Base-by-base conservation (phyloP, 2,113 vertebrate genomes). In the Genyomyrus donnyi region DNA sequence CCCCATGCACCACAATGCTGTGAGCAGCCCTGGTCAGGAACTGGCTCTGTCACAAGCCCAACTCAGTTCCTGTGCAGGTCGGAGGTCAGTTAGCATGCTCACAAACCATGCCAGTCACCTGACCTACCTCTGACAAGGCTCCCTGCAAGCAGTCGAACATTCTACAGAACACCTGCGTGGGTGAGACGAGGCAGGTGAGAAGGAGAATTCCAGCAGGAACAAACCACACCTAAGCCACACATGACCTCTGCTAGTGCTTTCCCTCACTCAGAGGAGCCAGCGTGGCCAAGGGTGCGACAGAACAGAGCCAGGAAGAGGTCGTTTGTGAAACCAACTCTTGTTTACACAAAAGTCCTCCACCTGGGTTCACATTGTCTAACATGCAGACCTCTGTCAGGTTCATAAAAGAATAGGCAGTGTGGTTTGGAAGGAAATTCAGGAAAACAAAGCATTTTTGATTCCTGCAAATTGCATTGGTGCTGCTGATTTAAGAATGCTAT, bases 81-180 rank as follows among this genome's bases (percentile, higher is more conserved):
- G 58, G 53, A 88, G 52, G 87, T 88, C 87, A 87, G 42, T 17
- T n/a, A 19, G 85, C 85, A 88, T 45, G 53, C 56, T 56, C 52
- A 88, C 87, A 88, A 66, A 77, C 27, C 90, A 90, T 50, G 21
- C 86, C 66, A 52, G 86, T 70, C 27, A 17, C 21, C 42, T 48
- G 45, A 92, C 93, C 91, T 94, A 94, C 93, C 93, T 93, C 93
- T 1, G 39, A 62, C 2, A 92, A 50, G 8, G 90, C 86, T 52
- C 91, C 93, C 93, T 94, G 93, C 86, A 94, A 92, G 88, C 93
- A 94, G 92, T 92, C 89, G 89, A 93, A 93, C 90, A 94, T 93
- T 91, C 92, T 92, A 93, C 92, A 94, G 91, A 94, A 94, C 89
- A 93, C 93, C 93, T 94, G 92, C 85, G 89, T 74, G 89, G 89